phyloP scores from a whole-genome alignment of 2,113 vertebrate genomes.

The Epinephelus lanceolatus region DNA sequence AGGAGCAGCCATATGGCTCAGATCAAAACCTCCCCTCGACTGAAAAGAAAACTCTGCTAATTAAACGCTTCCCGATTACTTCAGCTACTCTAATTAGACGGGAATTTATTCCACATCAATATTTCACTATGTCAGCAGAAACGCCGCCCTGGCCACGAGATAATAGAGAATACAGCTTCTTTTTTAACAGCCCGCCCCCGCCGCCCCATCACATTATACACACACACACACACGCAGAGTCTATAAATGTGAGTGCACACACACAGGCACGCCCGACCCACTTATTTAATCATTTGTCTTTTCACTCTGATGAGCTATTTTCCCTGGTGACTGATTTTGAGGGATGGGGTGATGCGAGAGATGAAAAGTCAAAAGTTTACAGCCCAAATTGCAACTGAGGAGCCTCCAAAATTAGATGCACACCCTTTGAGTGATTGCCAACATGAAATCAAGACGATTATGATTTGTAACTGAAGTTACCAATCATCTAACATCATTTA shows the following conservation, averaged over 20 bases:
- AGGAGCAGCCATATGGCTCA: slow-evolving; percentile 72
- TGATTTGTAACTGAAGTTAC: background rate
- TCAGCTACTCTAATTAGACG: slow-evolving; percentile 80
- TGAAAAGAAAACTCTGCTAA: slow-evolving; percentile 77
- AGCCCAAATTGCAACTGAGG: background rate
- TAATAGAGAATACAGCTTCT: slow-evolving; percentile 44
- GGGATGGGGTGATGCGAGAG: slow-evolving; percentile 18
- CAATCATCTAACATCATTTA: background rate
- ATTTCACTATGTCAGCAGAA: slow-evolving; percentile 81
- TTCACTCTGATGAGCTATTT: slow-evolving; percentile 30
- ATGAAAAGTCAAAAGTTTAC: slow-evolving; percentile 50
- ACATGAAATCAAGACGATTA: background rate
- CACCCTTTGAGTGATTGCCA: background rate
- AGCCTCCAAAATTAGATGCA: background rate
- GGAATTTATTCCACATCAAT: slow-evolving; percentile 82
- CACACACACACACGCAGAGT: background rate
- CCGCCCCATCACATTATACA: background rate
- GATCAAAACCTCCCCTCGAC: slow-evolving; percentile 74
- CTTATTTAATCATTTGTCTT: slow-evolving; percentile 46
- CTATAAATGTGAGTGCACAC: slow-evolving; percentile 9
- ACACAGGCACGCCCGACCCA: slow-evolving; percentile 13
- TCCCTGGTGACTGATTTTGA: slow-evolving; percentile 34
- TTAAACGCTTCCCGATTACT: slow-evolving; percentile 83
- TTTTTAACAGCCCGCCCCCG: background rate
- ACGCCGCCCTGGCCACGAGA: slow-evolving; percentile 47